Conservation (phyloP, 2,888 invertebrate genomes). For the Drosophila nr. perissopoda region DNA sequence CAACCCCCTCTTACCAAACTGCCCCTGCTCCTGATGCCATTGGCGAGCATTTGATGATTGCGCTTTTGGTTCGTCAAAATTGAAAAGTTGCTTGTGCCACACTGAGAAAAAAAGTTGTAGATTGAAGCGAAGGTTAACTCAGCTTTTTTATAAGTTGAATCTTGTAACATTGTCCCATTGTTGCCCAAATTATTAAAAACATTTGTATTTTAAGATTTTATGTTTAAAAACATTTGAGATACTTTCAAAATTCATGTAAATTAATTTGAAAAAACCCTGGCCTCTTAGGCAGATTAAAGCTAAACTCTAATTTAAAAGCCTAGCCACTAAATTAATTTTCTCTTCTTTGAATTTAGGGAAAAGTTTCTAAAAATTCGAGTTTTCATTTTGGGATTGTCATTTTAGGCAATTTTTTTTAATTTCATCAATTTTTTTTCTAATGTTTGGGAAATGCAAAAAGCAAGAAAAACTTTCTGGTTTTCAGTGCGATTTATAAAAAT, state of each 20-base stretch:
- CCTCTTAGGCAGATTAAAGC: no score
- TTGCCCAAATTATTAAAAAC: background rate
- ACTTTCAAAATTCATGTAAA: no score
- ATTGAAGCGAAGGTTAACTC: background rate
- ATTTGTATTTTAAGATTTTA: no score
- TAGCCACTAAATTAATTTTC: no score
- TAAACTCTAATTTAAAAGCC: no score
- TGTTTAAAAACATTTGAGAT: no score
- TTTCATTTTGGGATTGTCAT: no score
- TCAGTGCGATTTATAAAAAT: background rate
- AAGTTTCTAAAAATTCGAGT: background rate
- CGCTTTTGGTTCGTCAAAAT: constrained; percentile 45
- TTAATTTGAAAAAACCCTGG: no score
- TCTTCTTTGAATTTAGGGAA: no score
- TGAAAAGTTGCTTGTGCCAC: constrained; percentile 47
- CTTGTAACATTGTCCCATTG: background rate
- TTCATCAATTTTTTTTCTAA: no score
- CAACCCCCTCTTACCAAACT: background rate
- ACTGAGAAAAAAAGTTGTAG: background rate
- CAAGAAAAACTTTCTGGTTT: background rate
- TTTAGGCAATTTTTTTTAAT: no score
- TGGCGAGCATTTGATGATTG: constrained; percentile 33
- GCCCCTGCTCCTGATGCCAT: constrained; percentile 20
- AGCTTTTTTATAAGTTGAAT: background rate
- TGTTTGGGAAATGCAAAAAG: background rate